Evolutionary conservation across 2,113 vertebrate species (phyloP).

Genomic region (Prionailurus bengalensis): DNA sequence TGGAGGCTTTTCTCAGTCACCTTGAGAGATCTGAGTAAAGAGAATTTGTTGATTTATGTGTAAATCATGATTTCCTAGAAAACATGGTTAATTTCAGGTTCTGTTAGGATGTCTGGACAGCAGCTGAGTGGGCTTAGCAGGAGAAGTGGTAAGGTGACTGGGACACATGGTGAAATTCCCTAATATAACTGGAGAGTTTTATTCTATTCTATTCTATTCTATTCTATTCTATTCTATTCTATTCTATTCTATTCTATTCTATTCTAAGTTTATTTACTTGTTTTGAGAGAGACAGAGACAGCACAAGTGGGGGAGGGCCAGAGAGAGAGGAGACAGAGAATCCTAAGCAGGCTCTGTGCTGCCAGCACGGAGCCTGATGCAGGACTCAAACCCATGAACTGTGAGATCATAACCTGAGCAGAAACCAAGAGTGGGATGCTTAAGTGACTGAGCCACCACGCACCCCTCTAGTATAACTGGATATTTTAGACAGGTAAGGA

Average conservation of each 20-base stretch:
- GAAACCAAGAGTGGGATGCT: no score
- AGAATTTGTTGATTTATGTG: not conserved
- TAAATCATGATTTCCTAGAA: not conserved
- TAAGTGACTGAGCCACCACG: no score
- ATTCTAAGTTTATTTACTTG: no score
- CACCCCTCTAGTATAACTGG: not conserved
- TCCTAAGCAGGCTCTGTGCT: no score
- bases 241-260: not conserved
- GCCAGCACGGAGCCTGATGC: no score
- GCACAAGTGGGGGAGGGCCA: no score
- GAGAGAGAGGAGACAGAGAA: no score
- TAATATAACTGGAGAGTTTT: not conserved
- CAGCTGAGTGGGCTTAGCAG: not conserved
- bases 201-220: no score
- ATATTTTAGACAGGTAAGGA: not conserved
- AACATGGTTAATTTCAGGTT: not conserved
- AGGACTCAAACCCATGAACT: no score
- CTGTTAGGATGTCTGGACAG: not conserved
- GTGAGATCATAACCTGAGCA: no score
- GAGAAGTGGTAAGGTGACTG: not conserved
- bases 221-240: not conserved
- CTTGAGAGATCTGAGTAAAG: conserved; percentile 2
- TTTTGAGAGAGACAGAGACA: no score
- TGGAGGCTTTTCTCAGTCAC: not conserved
- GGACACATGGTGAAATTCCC: not conserved